Evolutionary conservation across 2,888 invertebrate genomes (phyloP).

Genomic region (Fabriciana adippe): DNA sequence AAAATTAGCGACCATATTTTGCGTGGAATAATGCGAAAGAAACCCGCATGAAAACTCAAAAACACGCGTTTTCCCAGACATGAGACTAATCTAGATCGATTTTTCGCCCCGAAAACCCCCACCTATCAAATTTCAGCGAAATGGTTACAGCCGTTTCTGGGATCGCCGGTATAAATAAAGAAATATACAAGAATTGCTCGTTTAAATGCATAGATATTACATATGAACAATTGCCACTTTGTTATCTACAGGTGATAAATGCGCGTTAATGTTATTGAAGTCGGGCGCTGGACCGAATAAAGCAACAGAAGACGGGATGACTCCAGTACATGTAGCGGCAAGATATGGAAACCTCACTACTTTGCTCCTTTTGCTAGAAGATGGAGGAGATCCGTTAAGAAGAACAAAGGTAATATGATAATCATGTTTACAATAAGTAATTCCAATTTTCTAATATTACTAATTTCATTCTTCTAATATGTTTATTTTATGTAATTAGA

Average conservation of each 20-base stretch:
- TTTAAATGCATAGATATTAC: too few species aligned
- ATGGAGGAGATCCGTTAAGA: slow-evolving; percentile 95
- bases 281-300: slow-evolving; percentile 98
- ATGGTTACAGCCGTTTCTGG: too few species aligned
- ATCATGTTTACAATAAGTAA: background rate
- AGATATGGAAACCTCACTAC: slow-evolving; percentile 95
- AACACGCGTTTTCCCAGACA: too few species aligned
- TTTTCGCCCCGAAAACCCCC: too few species aligned
- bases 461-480: background rate
- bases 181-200: too few species aligned
- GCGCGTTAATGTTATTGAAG: slow-evolving; percentile 98
- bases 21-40: too few species aligned
- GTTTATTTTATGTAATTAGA: background rate
- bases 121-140: too few species aligned
- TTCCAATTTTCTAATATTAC: background rate
- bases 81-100: too few species aligned
- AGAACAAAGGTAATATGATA: slow-evolving; percentile 89
- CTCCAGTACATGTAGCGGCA: slow-evolving; percentile 98
- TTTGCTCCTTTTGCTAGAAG: slow-evolving; percentile 92
- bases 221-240: too few species aligned
- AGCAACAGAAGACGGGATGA: slow-evolving; percentile 97
- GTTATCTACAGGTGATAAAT: slow-evolving; percentile 75
- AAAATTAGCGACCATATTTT: too few species aligned
- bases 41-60: too few species aligned
- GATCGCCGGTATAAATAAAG: too few species aligned